phyloP scores from a whole-genome alignment of 1,140 invertebrate species.

The Listronotus oregonensis region DNA sequence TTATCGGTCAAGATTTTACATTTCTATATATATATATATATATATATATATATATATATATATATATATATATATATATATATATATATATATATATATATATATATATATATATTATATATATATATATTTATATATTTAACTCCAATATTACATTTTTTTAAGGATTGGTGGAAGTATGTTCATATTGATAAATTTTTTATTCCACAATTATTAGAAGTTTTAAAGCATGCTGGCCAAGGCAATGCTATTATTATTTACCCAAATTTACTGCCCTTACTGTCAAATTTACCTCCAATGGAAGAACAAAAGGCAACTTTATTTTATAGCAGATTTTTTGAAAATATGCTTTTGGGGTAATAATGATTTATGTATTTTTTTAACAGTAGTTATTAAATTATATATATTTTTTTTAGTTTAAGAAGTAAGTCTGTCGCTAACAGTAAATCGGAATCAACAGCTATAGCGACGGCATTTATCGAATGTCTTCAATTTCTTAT shows the following conservation, averaged over 20 bases:
- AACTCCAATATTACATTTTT: no score
- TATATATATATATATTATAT: no score
- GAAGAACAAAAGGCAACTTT: constrained; percentile 56
- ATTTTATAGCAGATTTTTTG: constrained; percentile 72
- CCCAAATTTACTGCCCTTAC: constrained; percentile 74
- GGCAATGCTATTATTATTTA: constrained; percentile 72
- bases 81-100: no score
- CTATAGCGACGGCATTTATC: constrained; percentile 66
- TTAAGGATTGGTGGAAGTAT: constrained; percentile 70
- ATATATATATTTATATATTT: no score
- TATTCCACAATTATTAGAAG: constrained; percentile 70
- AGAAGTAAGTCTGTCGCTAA: constrained; percentile 58
- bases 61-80: no score
- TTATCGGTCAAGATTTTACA: no score
- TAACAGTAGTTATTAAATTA: neutral
- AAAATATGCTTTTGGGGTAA: constrained; percentile 68
- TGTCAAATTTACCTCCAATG: constrained; percentile 70
- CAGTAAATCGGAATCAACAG: constrained; percentile 65
- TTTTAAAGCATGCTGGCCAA: constrained; percentile 70
- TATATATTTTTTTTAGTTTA: constrained; percentile 58
- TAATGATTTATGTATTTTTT: constrained; percentile 29
- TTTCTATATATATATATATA: no score
- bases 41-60: no score
- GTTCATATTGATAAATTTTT: constrained; percentile 73
- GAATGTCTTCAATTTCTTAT: constrained; percentile 73